Percentiles rank a stretch among this genome's conserved stretches.
phyloP scores from a whole-genome alignment of 2,888 invertebrate species.

The Clepsis dumicolana region DNA sequence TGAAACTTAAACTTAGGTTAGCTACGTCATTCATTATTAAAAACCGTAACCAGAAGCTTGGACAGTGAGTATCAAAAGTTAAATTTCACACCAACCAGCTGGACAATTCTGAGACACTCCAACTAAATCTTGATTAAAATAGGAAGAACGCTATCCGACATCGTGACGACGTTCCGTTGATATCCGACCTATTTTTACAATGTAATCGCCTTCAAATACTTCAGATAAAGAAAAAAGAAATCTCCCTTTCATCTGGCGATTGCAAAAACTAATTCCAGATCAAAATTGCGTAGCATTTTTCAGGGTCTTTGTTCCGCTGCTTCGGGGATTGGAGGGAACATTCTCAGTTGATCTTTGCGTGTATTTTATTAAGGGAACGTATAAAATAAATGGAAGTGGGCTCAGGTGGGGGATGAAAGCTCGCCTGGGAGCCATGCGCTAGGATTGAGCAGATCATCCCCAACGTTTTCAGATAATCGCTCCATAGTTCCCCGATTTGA shows the following conservation, averaged over 20 bases:
- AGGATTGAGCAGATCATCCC: conserved; percentile 50
- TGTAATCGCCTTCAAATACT: conserved; percentile 32
- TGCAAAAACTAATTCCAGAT: conserved; percentile 44
- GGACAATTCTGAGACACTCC: background rate
- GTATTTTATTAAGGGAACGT: conserved; percentile 51
- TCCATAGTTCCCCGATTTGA: conserved; percentile 28
- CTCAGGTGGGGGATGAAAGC: conserved; percentile 48
- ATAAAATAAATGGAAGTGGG: conserved; percentile 51
- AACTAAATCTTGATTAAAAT: background rate
- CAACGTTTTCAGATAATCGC: conserved; percentile 45
- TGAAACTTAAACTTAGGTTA: no score
- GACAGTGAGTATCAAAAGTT: background rate
- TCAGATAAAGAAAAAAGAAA: conserved; percentile 37
- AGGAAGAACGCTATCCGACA: background rate
- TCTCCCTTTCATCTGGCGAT: conserved; percentile 40
- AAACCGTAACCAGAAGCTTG: background rate
- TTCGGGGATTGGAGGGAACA: conserved; percentile 32
- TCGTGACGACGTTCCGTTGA: conserved; percentile 11
- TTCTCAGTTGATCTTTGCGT: conserved; percentile 46
- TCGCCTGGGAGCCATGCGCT: conserved; percentile 44
- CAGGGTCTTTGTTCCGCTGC: conserved; percentile 36
- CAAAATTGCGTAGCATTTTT: conserved; percentile 43
- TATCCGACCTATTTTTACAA: conserved; percentile 28
- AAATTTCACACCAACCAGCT: background rate
- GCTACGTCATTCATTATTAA: no score